These are phyloP conservation scores for Epinotia brunnichana DNA, from an alignment of 2,888 invertebrate species.

Conservation along the genomic window DNA sequence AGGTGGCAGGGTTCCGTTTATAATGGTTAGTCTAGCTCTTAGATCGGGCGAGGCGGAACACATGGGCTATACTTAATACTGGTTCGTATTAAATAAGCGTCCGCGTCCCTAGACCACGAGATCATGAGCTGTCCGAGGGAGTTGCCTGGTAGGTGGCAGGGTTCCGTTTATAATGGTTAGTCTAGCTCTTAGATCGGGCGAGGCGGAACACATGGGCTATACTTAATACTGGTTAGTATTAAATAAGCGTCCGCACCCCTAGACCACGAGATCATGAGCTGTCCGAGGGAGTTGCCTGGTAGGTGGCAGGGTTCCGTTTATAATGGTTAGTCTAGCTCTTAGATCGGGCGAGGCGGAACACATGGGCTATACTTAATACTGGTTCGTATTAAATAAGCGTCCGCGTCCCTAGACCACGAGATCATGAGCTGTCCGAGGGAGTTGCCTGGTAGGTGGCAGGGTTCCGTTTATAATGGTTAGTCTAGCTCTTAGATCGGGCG, in stretches of 20 bases:
- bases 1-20: conserved; percentile 40
- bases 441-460: conserved; percentile 61
- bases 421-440: conserved; percentile 78
- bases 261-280: conserved; percentile 81
- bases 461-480: conserved; percentile 33
- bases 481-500: too few species aligned
- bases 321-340: background rate
- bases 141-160: conserved; percentile 62
- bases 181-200: too few species aligned
- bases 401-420: conserved; percentile 79
- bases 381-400: too few species aligned
- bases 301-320: conserved; percentile 38
- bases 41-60: too few species aligned
- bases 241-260: conserved; percentile 59
- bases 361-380: too few species aligned
- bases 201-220: too few species aligned
- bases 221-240: too few species aligned
- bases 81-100: conserved; percentile 50
- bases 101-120: conserved; percentile 78
- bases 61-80: too few species aligned
- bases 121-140: conserved; percentile 78
- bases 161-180: conserved; percentile 2
- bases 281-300: conserved; percentile 74
- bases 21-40: conserved; percentile 18
- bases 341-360: too few species aligned